Evolutionary conservation across 1,140 invertebrate species (phyloP).

Genomic region (Drosophila nasuta): DNA sequence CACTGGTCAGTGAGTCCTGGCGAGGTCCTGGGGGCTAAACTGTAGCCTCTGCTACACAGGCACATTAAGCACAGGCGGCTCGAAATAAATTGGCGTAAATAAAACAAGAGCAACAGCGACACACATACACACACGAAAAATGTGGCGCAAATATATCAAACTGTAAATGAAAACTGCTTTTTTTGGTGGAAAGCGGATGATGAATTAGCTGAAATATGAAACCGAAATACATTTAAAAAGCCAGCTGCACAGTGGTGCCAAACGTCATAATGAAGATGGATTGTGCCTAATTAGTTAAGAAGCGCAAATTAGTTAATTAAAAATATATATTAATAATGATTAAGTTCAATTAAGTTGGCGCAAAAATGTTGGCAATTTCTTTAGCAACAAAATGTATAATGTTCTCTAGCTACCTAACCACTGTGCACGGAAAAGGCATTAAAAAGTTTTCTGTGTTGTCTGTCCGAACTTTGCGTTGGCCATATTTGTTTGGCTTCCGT

Average conservation of each 20-base stretch:
- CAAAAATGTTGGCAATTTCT: background rate
- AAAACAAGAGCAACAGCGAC: slow-evolving; percentile 34
- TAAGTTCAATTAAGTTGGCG: background rate
- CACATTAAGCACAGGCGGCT: slow-evolving; percentile 55
- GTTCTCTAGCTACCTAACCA: slow-evolving; percentile 20
- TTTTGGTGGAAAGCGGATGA: slow-evolving; percentile 22
- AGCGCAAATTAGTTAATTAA: slow-evolving; percentile 12
- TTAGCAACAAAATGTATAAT: background rate
- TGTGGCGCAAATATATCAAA: slow-evolving; percentile 52
- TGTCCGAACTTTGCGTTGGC: slow-evolving; percentile 50
- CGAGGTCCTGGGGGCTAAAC: background rate
- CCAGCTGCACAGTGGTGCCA: slow-evolving; percentile 43
- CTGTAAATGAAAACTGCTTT: slow-evolving; percentile 57
- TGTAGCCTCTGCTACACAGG: slow-evolving; percentile 29
- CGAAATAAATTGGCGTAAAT: slow-evolving; percentile 75
- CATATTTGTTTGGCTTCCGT: slow-evolving; percentile 80
- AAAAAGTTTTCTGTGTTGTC: slow-evolving; percentile 65
- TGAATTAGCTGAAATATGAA: slow-evolving; percentile 53
- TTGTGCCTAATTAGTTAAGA: background rate
- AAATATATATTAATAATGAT: background rate
- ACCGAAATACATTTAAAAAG: slow-evolving; percentile 33
- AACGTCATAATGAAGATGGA: background rate
- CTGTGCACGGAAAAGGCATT: slow-evolving; percentile 70
- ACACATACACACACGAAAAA: slow-evolving; percentile 21
- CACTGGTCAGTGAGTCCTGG: slow-evolving; percentile 3